phyloP scores from a whole-genome alignment of 1,140 invertebrate species.

The Trachymyrmex cornetzi region DNA sequence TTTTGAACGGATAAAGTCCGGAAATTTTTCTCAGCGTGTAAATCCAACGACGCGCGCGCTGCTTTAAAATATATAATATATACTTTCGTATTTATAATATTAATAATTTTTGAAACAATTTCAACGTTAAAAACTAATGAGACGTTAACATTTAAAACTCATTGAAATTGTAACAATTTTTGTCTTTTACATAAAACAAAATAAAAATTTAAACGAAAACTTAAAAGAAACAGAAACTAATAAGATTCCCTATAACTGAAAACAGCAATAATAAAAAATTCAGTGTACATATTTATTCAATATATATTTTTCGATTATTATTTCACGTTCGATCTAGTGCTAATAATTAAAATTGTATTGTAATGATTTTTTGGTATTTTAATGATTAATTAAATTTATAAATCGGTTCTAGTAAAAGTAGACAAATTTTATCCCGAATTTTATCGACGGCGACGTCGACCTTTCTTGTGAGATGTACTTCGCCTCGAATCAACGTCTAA shows the following conservation, averaged over 20 bases:
- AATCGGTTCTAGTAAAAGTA: not conserved
- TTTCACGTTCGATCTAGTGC: not conserved
- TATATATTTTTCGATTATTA: not conserved
- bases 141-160: not conserved
- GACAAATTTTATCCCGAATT: not conserved
- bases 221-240: too few species aligned
- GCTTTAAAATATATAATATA: not conserved
- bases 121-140: too few species aligned
- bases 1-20: too few species aligned
- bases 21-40: too few species aligned
- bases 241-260: too few species aligned
- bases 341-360: not conserved
- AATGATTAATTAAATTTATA: not conserved
- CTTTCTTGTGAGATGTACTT: slow-evolving; percentile 38
- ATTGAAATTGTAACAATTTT: not conserved
- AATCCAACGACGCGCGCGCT: not conserved
- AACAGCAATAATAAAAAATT: not conserved
- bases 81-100: not conserved
- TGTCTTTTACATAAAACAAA: not conserved
- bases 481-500: slow-evolving; percentile 35
- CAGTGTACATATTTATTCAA: not conserved
- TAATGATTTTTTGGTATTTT: not conserved
- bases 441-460: not conserved
- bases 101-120: not conserved
- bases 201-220: too few species aligned